These are phyloP conservation scores for Drosophila auraria DNA, from an alignment of 1,140 invertebrate genomes.

Conservation along the genomic window DNA sequence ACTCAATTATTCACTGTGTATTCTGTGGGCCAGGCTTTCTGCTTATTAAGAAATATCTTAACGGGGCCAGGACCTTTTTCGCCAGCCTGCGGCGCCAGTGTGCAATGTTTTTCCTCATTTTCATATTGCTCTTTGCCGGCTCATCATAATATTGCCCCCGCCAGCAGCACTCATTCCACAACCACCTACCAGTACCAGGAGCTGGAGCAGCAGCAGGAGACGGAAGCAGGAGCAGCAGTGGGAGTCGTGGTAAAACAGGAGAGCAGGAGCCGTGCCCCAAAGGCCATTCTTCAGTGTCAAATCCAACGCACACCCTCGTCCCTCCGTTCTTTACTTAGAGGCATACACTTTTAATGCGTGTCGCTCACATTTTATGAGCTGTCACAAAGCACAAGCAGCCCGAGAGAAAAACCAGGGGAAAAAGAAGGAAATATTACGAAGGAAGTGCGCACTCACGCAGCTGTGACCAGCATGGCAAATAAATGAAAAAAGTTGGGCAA, in stretches of 20 bases:
- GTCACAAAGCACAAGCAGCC: constrained; percentile 69
- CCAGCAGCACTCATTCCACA: constrained; percentile 14
- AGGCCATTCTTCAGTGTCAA: constrained; percentile 81
- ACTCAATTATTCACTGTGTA: constrained; percentile 15
- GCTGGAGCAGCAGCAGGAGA: constrained; percentile 3
- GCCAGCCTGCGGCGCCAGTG: constrained; percentile 49
- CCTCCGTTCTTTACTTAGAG: constrained; percentile 31
- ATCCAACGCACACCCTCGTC: constrained; percentile 46
- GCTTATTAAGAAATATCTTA: constrained; percentile 70
- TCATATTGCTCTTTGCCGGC: constrained; percentile 74
- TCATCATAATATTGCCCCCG: constrained; percentile 72
- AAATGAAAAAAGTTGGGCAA: constrained; percentile 80
- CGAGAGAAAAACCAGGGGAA: constrained; percentile 46
- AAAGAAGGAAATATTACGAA: constrained; percentile 53
- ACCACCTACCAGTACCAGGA: not conserved
- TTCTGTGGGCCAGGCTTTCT: constrained; percentile 42
- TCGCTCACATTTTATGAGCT: constrained; percentile 82
- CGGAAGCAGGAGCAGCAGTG: constrained; percentile 1
- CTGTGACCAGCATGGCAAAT: constrained; percentile 80
- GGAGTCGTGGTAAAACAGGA: constrained; percentile 6
- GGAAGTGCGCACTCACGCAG: constrained; percentile 77
- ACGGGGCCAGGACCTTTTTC: constrained; percentile 51
- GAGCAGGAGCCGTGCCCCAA: constrained; percentile 43
- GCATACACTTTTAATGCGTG: constrained; percentile 76
- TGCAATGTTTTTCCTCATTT: constrained; percentile 67